phyloP scores from a whole-genome alignment of 1,140 invertebrate species.

The Euwallacea fornicatus region DNA sequence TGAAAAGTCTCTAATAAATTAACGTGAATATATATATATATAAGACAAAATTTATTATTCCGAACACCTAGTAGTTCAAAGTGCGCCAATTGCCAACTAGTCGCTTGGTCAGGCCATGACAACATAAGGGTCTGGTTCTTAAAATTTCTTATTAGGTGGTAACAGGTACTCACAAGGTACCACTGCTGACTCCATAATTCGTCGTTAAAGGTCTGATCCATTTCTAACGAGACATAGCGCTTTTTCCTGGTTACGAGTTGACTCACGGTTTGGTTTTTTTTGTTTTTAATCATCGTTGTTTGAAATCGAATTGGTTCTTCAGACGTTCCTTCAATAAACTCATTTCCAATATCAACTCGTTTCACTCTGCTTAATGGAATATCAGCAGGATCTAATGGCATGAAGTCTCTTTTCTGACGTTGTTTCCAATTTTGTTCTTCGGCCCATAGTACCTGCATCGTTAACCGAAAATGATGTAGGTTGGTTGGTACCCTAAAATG shows the following conservation, averaged over 20 bases:
- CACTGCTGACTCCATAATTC: conserved; percentile 85
- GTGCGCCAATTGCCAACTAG: too few relatives aligned
- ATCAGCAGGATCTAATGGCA: conserved; percentile 42
- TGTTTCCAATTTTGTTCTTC: conserved; percentile 66
- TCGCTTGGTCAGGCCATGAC: too few relatives aligned
- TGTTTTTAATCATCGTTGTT: background rate
- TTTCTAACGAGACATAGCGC: conserved; percentile 6
- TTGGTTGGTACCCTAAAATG: background rate
- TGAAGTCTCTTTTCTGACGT: conserved; percentile 66
- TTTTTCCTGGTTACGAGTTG: conserved; percentile 19
- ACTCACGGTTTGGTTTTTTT: conserved; percentile 1
- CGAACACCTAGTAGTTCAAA: too few relatives aligned
- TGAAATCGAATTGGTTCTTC: background rate
- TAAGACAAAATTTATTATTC: background rate
- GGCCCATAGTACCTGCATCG: conserved; percentile 67
- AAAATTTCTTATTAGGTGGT: background rate
- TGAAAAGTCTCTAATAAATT: background rate
- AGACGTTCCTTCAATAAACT: background rate
- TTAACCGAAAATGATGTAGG: too few relatives aligned
- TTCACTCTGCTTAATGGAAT: conserved; percentile 40
- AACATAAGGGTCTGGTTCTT: background rate
- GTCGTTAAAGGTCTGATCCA: conserved; percentile 70
- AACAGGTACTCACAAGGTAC: conserved; percentile 78
- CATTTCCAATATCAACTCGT: conserved; percentile 12
- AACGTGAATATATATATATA: background rate